Evolutionary conservation across 2,113 vertebrate genomes (phyloP), one percentile per base, ranked within the genome.

Genomic region (Cryptomyrus ogoouensis): DNA sequence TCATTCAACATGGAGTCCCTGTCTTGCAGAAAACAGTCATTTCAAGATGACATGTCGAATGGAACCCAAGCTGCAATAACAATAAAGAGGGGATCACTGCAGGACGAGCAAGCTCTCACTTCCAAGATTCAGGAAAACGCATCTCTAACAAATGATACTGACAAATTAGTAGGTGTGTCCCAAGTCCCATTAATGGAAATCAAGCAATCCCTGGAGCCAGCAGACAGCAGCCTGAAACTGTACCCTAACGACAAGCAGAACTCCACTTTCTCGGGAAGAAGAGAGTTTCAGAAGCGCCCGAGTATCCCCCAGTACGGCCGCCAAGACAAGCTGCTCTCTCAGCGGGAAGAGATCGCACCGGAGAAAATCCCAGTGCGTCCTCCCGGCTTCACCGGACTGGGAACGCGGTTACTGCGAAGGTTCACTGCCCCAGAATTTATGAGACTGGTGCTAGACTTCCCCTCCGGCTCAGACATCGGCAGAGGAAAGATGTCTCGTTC

Each of bases 401-500:
- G 96, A 5, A 96, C 93, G 52, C 91, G 95, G 74, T 93, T 96
- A 70, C 91, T 96, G 84, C 94, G 96, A 17, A 93, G 96, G 35
- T 96, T 96, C 91, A 96, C 96, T 0, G 95, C 96, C 2, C 96
- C 96, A 0, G 96, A 96, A 88, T 96, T 96, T 90, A 94, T 96
- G 95, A 95, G 93, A 89, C 93, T 95, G 93, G 94, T 94, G 24
- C 93, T 93, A 56, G 96, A 96, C 93, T 94, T 93, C 52, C 95
- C 94, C 0, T 90, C 94, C 0, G 89, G 91, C 88, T 93, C 93
- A 3, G 90, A 94, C 0, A 91, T 91, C 2, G 91, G 92, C 42
- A 94, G 93, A 91, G 95, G 94, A 58, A 94, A 91, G 83, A 96
- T 96, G 89, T 94, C 95, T 35, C 94, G 96, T 44, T 96, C 96